Evolutionary conservation across 2,797 vertebrate species (phyloP).

Genomic region (Hemitrygon akajei): DNA sequence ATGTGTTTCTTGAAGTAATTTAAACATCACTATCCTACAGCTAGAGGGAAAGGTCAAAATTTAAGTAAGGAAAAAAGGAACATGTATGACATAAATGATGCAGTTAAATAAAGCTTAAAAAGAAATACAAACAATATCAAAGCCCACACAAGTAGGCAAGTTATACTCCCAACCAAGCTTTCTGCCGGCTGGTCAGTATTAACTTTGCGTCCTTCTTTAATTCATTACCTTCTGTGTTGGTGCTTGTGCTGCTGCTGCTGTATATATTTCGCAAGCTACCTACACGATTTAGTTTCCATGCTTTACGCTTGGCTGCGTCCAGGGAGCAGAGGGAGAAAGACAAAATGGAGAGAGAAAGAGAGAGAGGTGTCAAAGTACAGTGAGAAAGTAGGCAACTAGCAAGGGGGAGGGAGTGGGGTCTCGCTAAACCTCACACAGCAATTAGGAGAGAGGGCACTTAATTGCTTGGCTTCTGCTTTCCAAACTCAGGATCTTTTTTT

Average conservation of each 20-base stretch:
- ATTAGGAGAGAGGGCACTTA: background rate
- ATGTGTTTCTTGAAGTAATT: conserved; percentile 64
- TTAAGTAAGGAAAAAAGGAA: conserved; percentile 50
- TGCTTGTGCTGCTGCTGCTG: conserved; percentile 73
- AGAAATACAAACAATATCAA: conserved; percentile 37
- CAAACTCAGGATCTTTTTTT: background rate
- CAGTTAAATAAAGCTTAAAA: conserved; percentile 50
- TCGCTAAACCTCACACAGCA: background rate
- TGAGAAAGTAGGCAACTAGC: conserved; percentile 47
- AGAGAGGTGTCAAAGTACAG: conserved; percentile 54
- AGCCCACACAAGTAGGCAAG: conserved; percentile 43
- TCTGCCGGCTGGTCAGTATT: conserved; percentile 33
- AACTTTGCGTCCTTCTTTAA: conserved; percentile 37
- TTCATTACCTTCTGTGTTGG: conserved; percentile 73
- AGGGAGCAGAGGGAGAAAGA: conserved; percentile 62
- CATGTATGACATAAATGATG: conserved; percentile 59
- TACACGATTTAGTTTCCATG: conserved; percentile 84
- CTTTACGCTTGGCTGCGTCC: conserved; percentile 85
- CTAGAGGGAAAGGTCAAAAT: conserved; percentile 66
- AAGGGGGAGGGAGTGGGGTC: background rate
- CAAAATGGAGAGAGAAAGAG: conserved; percentile 46
- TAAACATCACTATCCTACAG: conserved; percentile 60
- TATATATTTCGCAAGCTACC: conserved; percentile 86
- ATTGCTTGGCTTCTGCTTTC: background rate
- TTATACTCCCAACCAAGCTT: conserved; percentile 49